phyloP scores from a whole-genome alignment of 2,888 invertebrate species.

The Epinotia nisella region DNA sequence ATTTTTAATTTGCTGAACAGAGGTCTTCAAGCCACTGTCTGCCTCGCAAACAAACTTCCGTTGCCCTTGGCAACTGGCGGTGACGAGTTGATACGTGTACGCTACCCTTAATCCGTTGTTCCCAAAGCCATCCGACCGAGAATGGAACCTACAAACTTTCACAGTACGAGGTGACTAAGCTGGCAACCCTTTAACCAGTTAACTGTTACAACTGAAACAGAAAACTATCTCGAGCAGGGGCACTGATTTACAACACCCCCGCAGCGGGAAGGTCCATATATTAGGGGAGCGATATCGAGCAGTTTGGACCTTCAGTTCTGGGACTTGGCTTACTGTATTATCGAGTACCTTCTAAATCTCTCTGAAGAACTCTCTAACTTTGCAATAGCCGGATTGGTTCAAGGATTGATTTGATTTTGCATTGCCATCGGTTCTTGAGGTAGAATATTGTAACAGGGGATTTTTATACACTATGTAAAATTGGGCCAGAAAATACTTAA shows the following conservation, averaged over 20 bases:
- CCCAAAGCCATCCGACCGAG: background rate
- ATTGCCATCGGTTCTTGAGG: too few relatives aligned
- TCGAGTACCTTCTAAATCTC: slow-evolving; percentile 3
- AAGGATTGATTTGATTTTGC: background rate
- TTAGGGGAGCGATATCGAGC: slow-evolving; percentile 10
- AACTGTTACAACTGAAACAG: background rate
- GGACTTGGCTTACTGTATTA: background rate
- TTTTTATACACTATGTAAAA: background rate
- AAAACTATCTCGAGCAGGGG: background rate
- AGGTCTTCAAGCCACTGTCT: too few relatives aligned
- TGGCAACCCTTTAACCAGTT: background rate
- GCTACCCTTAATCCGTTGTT: too few relatives aligned
- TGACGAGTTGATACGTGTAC: too few relatives aligned
- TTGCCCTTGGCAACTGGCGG: too few relatives aligned
- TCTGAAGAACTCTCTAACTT: background rate
- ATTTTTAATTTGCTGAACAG: too few relatives aligned
- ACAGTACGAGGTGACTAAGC: background rate
- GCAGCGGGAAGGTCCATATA: background rate
- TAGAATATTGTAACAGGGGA: too few relatives aligned
- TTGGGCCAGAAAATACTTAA: background rate
- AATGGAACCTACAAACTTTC: background rate
- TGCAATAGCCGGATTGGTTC: background rate
- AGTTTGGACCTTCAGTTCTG: background rate
- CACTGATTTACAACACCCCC: slow-evolving; percentile 1
- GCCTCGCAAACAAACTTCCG: too few relatives aligned